These are phyloP conservation scores for Cyrtodaria siliqua DNA, from an alignment of 2,888 invertebrate genomes.

Conservation along the genomic window DNA sequence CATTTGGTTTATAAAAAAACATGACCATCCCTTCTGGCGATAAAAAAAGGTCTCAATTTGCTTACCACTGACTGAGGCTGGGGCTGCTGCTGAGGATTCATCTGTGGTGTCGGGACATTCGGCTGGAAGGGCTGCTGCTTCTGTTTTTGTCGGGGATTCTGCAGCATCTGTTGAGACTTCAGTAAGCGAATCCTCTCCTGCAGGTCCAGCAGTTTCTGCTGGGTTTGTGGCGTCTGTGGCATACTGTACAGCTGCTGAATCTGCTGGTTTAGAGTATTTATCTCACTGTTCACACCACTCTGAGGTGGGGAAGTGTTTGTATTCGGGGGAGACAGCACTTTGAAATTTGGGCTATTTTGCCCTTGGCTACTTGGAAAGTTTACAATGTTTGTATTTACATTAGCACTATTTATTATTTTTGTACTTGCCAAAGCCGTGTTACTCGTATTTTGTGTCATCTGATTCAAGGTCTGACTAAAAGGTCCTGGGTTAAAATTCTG, in stretches of 20 bases:
- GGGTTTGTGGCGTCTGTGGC: constrained; percentile 82
- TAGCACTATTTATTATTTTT: constrained; percentile 20
- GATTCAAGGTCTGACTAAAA: no score
- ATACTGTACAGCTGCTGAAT: constrained; percentile 80
- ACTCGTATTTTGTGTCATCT: constrained; percentile 5
- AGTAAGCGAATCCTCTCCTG: constrained; percentile 81
- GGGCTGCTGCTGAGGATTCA: constrained; percentile 4
- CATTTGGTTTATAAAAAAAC: no score
- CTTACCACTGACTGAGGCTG: constrained; percentile 37
- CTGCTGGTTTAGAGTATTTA: constrained; percentile 80
- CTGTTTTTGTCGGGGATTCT: constrained; percentile 70
- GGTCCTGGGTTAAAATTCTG: constrained; percentile 2
- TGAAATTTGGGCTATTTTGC: constrained; percentile 46
- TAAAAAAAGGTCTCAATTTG: no score
- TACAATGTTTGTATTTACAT: constrained; percentile 17
- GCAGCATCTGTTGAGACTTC: constrained; percentile 79
- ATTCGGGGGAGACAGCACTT: constrained; percentile 49
- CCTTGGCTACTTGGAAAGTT: constrained; percentile 24
- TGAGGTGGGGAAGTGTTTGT: constrained; percentile 35
- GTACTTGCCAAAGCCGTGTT: background rate
- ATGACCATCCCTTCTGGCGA: no score
- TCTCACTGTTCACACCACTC: constrained; percentile 71
- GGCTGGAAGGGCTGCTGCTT: constrained; percentile 6
- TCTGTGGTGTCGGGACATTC: constrained; percentile 31
- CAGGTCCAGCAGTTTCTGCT: constrained; percentile 82